phyloP scores from a whole-genome alignment of 2,113 vertebrate species.

The Seriola rivoliana region DNA sequence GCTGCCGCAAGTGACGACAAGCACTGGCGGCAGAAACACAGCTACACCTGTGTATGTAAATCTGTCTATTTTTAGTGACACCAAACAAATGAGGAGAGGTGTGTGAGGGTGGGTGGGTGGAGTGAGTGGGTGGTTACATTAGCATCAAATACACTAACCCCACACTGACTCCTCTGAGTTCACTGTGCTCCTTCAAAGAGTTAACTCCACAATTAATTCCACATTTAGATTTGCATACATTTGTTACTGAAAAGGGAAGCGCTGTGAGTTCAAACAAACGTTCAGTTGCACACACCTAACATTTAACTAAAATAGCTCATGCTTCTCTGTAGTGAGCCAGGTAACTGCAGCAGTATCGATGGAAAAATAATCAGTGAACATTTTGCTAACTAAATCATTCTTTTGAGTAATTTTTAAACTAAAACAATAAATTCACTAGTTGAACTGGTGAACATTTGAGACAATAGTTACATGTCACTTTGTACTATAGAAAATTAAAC shows the following conservation, averaged over 20 bases:
- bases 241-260: slow-evolving; percentile 35
- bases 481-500: too few relatives aligned
- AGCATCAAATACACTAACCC: neutral
- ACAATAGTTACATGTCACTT: neutral
- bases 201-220: slow-evolving; percentile 24
- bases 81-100: slow-evolving; percentile 12
- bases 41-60: slow-evolving; percentile 52
- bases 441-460: neutral
- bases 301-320: slow-evolving; percentile 4
- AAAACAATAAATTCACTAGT: neutral
- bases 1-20: neutral
- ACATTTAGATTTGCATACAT: slow-evolving; percentile 55
- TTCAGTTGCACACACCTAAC: slow-evolving; percentile 22
- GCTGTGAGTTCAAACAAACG: slow-evolving; percentile 23
- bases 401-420: neutral
- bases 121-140: neutral
- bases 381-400: neutral
- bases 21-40: neutral
- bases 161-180: neutral
- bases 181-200: neutral
- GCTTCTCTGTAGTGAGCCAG: neutral
- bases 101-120: too few relatives aligned
- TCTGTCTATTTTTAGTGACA: slow-evolving; percentile 37
- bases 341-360: neutral
- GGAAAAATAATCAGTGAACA: neutral